phyloP scores from a whole-genome alignment of 2,888 invertebrate species.

The Calameuta pallipes region DNA sequence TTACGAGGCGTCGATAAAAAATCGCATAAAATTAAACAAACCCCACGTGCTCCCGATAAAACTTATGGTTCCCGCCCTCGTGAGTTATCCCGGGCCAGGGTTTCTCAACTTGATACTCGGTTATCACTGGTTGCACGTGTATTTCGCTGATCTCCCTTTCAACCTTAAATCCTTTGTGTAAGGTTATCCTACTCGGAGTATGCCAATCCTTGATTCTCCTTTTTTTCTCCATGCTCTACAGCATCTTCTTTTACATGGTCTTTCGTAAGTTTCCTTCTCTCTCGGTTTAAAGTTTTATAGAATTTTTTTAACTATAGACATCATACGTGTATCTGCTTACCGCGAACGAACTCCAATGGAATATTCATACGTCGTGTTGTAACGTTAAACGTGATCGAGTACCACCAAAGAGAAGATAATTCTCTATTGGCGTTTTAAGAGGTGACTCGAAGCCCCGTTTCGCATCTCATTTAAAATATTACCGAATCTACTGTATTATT shows the following conservation, averaged over 20 bases:
- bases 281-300: not conserved
- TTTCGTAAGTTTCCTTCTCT: not conserved
- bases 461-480: slow-evolving; percentile 45
- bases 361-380: not conserved
- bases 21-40: slow-evolving; percentile 66
- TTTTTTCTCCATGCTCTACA: not conserved
- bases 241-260: not conserved
- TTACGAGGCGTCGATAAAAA: slow-evolving; percentile 66
- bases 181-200: not conserved
- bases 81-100: slow-evolving; percentile 26
- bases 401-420: not conserved
- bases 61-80: slow-evolving; percentile 30
- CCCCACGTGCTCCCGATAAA: slow-evolving; percentile 55
- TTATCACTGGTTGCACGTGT: not conserved
- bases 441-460: slow-evolving; percentile 31
- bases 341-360: not conserved
- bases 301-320: not conserved
- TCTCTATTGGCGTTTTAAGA: slow-evolving; percentile 15
- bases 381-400: not conserved
- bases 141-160: not conserved
- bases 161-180: not conserved
- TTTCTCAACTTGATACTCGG: slow-evolving; percentile 26
- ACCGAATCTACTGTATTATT: slow-evolving; percentile 51
- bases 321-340: not conserved
- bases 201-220: not conserved